phyloP scores from a whole-genome alignment of 1,140 invertebrate species.

The Phocides pigmalion region DNA sequence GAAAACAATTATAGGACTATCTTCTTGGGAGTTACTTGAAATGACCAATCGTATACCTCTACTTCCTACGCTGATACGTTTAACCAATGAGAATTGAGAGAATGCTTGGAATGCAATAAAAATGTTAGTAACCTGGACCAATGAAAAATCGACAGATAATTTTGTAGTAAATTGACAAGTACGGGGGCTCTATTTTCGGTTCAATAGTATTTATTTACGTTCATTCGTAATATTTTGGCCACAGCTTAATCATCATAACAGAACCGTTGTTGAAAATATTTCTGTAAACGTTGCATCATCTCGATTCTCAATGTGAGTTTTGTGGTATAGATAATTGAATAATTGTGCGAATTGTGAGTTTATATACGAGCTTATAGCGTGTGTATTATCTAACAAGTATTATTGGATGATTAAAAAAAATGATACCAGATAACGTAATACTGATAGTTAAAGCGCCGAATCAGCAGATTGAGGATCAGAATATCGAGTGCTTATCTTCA shows the following conservation, averaged over 20 bases:
- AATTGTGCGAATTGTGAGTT: conserved; percentile 25
- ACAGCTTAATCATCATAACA: conserved; percentile 34
- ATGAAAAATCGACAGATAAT: conserved; percentile 73
- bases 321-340: not conserved
- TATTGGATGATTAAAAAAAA: conserved; percentile 63
- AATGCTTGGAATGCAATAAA: conserved; percentile 9
- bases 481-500: conserved; percentile 90
- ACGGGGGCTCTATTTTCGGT: conserved; percentile 46
- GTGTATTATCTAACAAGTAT: conserved; percentile 63
- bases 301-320: not conserved
- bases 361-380: conserved; percentile 10
- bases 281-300: conserved; percentile 42
- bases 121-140: conserved; percentile 56
- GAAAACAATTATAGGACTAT: too few species aligned
- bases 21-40: conserved; percentile 5
- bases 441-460: conserved; percentile 94
- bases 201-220: conserved; percentile 76
- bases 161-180: conserved; percentile 74
- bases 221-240: conserved; percentile 53
- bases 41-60: conserved; percentile 15
- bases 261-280: conserved; percentile 15
- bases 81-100: conserved; percentile 21
- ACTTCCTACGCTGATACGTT: not conserved
- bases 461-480: conserved; percentile 94
- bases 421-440: conserved; percentile 85